Conservation (phyloP, 1,140 invertebrate species). For the Latrodectus geometricus region DNA sequence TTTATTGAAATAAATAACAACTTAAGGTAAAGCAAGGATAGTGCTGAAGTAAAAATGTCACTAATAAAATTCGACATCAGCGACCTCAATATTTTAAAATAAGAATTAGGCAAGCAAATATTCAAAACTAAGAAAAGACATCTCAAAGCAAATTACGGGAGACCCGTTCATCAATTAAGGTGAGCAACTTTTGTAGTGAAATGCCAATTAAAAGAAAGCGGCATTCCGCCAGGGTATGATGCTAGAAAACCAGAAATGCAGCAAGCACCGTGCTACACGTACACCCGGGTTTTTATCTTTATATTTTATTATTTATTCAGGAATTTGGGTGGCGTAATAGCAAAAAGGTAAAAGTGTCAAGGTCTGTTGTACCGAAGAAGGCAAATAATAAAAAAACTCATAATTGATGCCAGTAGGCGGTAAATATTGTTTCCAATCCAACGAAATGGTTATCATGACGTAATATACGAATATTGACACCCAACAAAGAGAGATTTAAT, state of each 20-base stretch:
- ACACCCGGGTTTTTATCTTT: not conserved
- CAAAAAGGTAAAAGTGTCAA: constrained; percentile 17
- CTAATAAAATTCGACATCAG: too few relatives aligned
- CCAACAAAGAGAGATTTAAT: too few relatives aligned
- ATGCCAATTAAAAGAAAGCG: not conserved
- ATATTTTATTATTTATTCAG: constrained; percentile 13
- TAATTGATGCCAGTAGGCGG: not conserved
- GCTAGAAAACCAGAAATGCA: not conserved
- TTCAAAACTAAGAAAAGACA: too few relatives aligned
- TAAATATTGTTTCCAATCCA: not conserved
- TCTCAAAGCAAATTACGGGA: not conserved
- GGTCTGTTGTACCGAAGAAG: not conserved
- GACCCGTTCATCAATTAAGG: not conserved
- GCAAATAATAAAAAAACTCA: not conserved
- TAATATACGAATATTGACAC: too few relatives aligned
- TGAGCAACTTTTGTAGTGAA: not conserved
- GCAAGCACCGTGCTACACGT: not conserved
- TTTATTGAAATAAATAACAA: too few relatives aligned
- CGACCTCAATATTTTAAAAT: too few relatives aligned
- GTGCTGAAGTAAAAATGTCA: too few relatives aligned
- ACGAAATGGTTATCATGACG: too few relatives aligned
- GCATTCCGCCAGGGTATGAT: not conserved
- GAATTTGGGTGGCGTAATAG: constrained; percentile 24
- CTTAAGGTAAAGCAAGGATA: too few relatives aligned
- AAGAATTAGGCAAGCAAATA: too few relatives aligned